These are phyloP conservation scores for Megaceryle alcyon DNA, from an alignment of 2,797 vertebrate genomes.

Conservation along the genomic window DNA sequence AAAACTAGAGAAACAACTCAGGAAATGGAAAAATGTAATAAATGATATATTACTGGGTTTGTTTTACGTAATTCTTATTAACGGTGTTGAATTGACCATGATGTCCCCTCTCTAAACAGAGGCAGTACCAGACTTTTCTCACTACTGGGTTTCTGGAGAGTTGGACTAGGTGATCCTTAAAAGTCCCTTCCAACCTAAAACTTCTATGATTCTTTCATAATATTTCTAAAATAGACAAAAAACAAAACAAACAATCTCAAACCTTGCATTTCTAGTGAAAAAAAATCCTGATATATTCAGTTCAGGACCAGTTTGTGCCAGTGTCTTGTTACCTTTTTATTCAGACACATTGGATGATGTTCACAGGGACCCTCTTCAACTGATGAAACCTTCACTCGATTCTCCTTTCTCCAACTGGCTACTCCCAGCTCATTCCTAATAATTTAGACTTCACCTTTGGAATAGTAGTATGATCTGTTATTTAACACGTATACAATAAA, in stretches of 20 bases:
- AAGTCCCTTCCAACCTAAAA: not conserved
- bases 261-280: not conserved
- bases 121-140: not conserved
- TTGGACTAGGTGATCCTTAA: not conserved
- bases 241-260: too few relatives aligned
- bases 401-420: not conserved
- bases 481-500: not conserved
- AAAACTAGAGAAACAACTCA: not conserved
- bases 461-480: not conserved
- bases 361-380: not conserved
- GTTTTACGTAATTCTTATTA: not conserved
- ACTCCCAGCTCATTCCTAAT: not conserved
- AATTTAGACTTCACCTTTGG: not conserved
- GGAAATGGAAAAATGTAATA: not conserved
- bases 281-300: not conserved
- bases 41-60: not conserved
- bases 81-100: not conserved
- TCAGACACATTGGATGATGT: not conserved
- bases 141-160: not conserved
- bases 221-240: not conserved
- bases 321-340: not conserved
- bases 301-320: not conserved
- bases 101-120: not conserved
- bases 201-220: not conserved
- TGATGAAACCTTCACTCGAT: not conserved